Evolutionary conservation across 2,113 vertebrate species (phyloP).

Genomic region (Myotis brandtii): DNA sequence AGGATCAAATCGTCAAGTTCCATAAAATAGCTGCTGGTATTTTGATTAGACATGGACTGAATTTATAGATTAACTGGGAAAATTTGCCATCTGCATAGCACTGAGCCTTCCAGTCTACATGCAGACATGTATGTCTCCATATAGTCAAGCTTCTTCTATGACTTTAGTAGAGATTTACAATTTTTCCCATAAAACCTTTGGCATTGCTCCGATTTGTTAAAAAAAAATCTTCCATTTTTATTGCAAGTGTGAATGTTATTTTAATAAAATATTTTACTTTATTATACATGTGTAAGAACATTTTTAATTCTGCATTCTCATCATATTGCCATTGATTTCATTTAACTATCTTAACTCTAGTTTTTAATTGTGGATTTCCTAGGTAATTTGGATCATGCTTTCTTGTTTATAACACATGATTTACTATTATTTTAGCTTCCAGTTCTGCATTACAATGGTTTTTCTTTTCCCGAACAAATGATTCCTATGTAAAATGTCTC

Average conservation of each 20-base stretch:
- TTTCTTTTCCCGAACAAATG: constrained; percentile 65
- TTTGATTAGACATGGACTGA: not conserved
- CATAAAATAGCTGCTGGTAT: not conserved
- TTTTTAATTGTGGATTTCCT: not conserved
- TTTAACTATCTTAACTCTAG: not conserved
- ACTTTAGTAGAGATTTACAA: not conserved
- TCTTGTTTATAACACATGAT: constrained; percentile 27
- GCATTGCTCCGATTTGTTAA: not conserved
- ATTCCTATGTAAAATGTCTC: constrained; percentile 7
- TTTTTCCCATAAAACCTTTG: not conserved
- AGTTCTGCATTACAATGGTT: constrained; percentile 35
- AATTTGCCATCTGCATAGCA: not conserved
- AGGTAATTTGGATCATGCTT: not conserved
- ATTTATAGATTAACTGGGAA: not conserved
- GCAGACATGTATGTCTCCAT: not conserved
- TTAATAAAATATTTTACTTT: not conserved
- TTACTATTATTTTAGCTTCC: constrained; percentile 49
- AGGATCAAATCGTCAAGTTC: not conserved
- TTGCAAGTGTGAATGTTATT: not conserved
- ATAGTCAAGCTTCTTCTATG: not conserved
- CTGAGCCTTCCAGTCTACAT: not conserved
- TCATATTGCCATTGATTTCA: not conserved
- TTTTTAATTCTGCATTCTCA: not conserved
- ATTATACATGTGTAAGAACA: not conserved
- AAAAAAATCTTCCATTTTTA: not conserved